Conservation (phyloP, 2,888 invertebrate genomes). For the Dryadula phaetusa region DNA sequence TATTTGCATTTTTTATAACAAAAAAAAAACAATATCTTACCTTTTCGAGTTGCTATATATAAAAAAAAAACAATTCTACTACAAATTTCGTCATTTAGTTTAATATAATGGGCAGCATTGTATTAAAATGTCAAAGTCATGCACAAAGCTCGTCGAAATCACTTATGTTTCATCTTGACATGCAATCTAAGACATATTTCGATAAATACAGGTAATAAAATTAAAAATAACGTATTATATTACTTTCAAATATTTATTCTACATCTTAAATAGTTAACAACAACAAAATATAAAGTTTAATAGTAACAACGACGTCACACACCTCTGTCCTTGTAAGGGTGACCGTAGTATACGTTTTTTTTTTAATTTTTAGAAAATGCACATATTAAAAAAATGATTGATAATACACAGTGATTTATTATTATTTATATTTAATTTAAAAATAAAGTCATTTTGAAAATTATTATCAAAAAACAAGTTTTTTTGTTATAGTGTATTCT, state of each 20-base stretch:
- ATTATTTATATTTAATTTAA: too few species aligned
- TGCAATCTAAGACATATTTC: neutral
- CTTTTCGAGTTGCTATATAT: slow-evolving; percentile 13
- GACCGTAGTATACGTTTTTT: slow-evolving; percentile 51
- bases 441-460: too few species aligned
- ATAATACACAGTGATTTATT: neutral
- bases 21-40: slow-evolving; percentile 12
- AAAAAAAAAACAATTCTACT: slow-evolving; percentile 7
- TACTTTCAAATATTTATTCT: slow-evolving; percentile 77
- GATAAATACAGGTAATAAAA: neutral
- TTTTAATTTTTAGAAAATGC: too few species aligned
- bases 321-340: slow-evolving; percentile 64
- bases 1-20: neutral
- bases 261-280: slow-evolving; percentile 80
- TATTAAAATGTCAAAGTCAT: slow-evolving; percentile 34
- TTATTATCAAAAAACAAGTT: too few species aligned
- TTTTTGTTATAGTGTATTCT: too few species aligned
- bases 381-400: neutral
- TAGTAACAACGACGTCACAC: slow-evolving; percentile 76
- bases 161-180: slow-evolving; percentile 1
- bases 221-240: slow-evolving; percentile 17
- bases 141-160: slow-evolving; percentile 31
- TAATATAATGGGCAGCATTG: slow-evolving; percentile 45
- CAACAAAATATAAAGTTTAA: slow-evolving; percentile 80
- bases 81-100: slow-evolving; percentile 49